A percentile compares a stretch with the other conserved stretches of the same genome.
Conservation (phyloP, 2,113 vertebrate genomes). For the Chionomys nivalis region DNA sequence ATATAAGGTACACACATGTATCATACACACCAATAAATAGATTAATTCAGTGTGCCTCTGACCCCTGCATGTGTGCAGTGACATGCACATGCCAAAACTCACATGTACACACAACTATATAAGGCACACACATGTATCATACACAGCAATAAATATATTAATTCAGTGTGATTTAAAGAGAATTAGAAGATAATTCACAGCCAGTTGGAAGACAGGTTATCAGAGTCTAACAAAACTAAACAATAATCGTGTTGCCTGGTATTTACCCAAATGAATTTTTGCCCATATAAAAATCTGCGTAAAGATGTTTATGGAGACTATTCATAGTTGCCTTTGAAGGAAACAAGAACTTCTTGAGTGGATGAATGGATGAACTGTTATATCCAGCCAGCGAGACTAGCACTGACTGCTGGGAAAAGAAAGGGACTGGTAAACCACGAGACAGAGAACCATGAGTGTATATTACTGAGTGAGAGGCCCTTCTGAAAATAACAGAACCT, state of each 20-base stretch:
- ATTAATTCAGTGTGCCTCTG: background rate
- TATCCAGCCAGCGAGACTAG: background rate
- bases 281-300: background rate
- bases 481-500: background rate
- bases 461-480: background rate
- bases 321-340: background rate
- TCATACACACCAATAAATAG: background rate
- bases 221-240: background rate
- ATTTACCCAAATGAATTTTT: background rate
- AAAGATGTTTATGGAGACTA: background rate
- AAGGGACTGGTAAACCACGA: background rate
- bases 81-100: background rate
- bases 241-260: background rate
- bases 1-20: background rate
- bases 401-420: background rate
- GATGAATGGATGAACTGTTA: background rate
- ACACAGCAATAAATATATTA: background rate
- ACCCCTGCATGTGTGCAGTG: background rate
- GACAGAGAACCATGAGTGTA: background rate
- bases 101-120: background rate
- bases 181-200: background rate
- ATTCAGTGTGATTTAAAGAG: background rate
- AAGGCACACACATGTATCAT: background rate
- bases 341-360: background rate
- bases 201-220: slow-evolving; percentile 26